These are phyloP conservation scores for Petromus typicus DNA, from an alignment of 2,113 vertebrate genomes.

Conservation along the genomic window DNA sequence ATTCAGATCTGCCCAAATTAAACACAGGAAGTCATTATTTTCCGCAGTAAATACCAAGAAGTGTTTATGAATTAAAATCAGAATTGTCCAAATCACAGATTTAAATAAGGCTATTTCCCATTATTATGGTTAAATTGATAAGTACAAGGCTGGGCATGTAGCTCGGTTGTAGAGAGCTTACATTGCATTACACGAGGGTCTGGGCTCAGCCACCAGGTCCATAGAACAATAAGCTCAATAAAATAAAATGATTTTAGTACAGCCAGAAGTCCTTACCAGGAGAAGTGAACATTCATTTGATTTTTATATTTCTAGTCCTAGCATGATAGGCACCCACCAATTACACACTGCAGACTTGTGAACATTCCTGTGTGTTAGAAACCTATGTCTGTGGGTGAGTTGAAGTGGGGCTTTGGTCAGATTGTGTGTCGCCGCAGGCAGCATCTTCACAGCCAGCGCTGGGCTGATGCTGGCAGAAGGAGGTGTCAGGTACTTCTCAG, in stretches of 20 bases:
- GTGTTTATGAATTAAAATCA: slow-evolving; percentile 45
- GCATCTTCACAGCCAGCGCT: background rate
- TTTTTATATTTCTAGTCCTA: slow-evolving; percentile 47
- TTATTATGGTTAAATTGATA: slow-evolving; percentile 8
- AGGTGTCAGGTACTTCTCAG: background rate
- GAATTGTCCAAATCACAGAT: background rate
- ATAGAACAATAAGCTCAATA: background rate
- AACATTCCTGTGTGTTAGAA: background rate
- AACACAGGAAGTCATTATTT: slow-evolving; percentile 24
- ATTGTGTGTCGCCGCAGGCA: background rate
- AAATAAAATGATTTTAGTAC: background rate
- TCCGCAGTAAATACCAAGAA: background rate
- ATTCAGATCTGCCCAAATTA: slow-evolving; percentile 30
- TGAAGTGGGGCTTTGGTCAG: background rate
- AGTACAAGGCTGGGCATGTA: background rate
- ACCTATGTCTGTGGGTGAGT: background rate
- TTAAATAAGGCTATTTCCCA: slow-evolving; percentile 32
- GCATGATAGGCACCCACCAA: background rate
- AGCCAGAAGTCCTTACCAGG: background rate
- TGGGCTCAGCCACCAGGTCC: background rate
- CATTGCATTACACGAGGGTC: background rate
- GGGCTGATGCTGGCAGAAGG: background rate
- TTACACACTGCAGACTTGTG: background rate
- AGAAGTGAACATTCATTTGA: slow-evolving; percentile 23
- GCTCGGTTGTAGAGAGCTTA: background rate